Percentiles rank a stretch among this genome's conserved stretches.
Evolutionary conservation across 2,113 vertebrate species (phyloP).

Genomic region (Phoenicopterus ruber): DNA sequence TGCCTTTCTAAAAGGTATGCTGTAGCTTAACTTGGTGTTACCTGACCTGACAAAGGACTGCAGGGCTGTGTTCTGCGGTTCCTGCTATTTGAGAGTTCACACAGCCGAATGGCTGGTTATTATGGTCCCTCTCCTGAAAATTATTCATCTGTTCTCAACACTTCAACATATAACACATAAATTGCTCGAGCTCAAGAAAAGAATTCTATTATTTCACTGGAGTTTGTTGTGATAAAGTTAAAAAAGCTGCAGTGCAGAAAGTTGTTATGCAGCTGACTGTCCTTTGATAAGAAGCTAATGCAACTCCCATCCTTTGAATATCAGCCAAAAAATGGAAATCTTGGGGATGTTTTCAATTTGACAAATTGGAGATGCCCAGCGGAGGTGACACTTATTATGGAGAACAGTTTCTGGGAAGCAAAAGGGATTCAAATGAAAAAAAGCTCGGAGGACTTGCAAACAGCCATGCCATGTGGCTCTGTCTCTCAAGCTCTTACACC

Average conservation of each 20-base stretch:
- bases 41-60: background rate
- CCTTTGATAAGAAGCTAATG: background rate
- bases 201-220: background rate
- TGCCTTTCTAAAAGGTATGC: background rate
- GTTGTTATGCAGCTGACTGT: background rate
- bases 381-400: background rate
- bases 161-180: background rate
- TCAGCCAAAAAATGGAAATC: background rate
- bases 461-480: conserved; percentile 1
- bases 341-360: background rate
- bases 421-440: background rate
- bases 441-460: background rate
- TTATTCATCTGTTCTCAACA: background rate
- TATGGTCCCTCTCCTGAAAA: background rate
- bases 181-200: background rate
- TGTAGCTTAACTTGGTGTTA: background rate
- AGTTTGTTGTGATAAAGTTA: background rate
- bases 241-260: background rate
- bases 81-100: background rate
- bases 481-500: conserved; percentile 26
- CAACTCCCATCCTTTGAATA: background rate
- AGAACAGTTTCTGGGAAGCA: background rate
- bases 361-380: background rate
- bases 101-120: background rate
- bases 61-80: background rate